Evolutionary conservation across 2,113 vertebrate genomes (phyloP), one percentile per base, ranked within the genome.

Genomic region (Oreochromis niloticus): DNA sequence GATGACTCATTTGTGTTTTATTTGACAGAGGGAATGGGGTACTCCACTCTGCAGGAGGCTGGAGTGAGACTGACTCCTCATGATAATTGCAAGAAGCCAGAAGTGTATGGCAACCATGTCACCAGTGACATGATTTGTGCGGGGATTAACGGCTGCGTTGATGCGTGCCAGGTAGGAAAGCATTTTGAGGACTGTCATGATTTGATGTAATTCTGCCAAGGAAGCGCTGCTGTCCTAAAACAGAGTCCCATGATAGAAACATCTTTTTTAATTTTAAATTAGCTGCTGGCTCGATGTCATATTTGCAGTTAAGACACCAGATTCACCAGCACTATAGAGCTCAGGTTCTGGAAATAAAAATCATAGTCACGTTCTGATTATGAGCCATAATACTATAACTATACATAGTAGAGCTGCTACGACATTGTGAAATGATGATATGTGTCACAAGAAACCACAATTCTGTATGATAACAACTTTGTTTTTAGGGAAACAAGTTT

Each of bases 61-160:
- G 57, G 96, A 6, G 93, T 98, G 30, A 96, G 96, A 22, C 95
- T 99, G 11, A 95, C 98, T 34, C 63, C 97, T 0, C 96, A 97
- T 1, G 94, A 96, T 14, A 89, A 91, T 32, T 99, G 99, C 81
- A 97, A 92, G 88, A 97, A 96, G 43, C 96, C 97, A 0, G 96
- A 98, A 7, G 95, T 98, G 43, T 99, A 99, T 1, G 98, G 98
- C 7, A 94, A 87, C 2, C 97, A 99, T 41, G 85, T 99, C 79
- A 98, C 95, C 4, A 81, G 95, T 41, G 97, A 97, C 92, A 99
- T 99, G 99, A 92, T 99, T 30, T 99, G 99, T 9, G 98, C 99
- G 0, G 98, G 98, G 52, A 97, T 97, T 85, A 94, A 97, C 36
- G 95, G 95, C 90, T 97, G 95, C 73, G 93, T 94, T 0, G 98